Percentiles rank a stretch among this genome's conserved stretches.
Conservation (phyloP, 2,113 vertebrate genomes). For the Amphilophus citrinellus region DNA sequence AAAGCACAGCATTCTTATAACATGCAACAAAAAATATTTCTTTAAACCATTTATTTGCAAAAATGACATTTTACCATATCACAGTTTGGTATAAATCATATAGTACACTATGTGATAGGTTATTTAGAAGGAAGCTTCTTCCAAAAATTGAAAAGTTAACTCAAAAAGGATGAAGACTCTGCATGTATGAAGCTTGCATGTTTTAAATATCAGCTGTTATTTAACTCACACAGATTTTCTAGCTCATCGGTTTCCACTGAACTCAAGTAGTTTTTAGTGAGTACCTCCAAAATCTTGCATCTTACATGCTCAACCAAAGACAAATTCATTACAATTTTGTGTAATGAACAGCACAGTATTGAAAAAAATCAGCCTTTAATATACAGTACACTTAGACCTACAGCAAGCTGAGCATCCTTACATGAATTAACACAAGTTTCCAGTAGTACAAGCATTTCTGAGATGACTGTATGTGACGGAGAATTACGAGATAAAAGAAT, state of each 20-base stretch:
- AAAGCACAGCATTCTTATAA: not conserved
- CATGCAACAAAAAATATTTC: too few species aligned
- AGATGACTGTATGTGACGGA: not conserved
- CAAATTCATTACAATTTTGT: not conserved
- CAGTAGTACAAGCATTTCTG: not conserved
- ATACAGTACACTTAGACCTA: not conserved
- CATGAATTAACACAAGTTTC: constrained; percentile 4
- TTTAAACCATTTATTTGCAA: not conserved
- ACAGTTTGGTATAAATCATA: not conserved
- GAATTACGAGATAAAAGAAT: not conserved
- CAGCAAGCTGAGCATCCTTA: not conserved
- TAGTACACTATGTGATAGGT: not conserved
- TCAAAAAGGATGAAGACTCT: not conserved
- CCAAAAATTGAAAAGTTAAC: not conserved
- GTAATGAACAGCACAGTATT: not conserved
- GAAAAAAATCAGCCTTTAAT: not conserved
- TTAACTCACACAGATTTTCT: not conserved
- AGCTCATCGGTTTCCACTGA: not conserved
- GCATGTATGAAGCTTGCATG: not conserved
- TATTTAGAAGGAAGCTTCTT: not conserved
- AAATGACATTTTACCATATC: not conserved
- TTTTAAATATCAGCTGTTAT: not conserved
- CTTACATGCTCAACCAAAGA: not conserved
- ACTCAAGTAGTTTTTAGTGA: not conserved
- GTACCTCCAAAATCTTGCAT: not conserved